A percentile compares a stretch with the other conserved stretches of the same genome.
These are phyloP conservation scores for Artibeus lituratus DNA, from an alignment of 2,797 vertebrate species.

Conservation along the genomic window DNA sequence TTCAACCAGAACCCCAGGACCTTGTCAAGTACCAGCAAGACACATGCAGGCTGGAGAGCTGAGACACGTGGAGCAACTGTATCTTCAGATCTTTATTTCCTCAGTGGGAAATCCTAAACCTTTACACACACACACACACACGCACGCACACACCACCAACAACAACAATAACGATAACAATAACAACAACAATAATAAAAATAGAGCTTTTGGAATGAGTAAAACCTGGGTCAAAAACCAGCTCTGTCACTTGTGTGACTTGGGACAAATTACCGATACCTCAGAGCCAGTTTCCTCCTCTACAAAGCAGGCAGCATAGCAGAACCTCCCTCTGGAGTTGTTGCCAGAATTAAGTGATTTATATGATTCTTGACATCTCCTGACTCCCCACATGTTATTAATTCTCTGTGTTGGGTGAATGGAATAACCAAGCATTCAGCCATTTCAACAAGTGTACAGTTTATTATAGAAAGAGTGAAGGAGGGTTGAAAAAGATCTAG, in stretches of 20 bases:
- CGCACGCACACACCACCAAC: too few relatives aligned
- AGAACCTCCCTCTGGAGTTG: background rate
- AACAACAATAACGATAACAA: too few relatives aligned
- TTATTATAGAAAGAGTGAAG: background rate
- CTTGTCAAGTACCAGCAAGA: background rate
- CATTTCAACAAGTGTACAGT: background rate
- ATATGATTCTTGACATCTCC: background rate
- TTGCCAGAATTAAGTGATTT: background rate
- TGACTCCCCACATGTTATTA: too few relatives aligned
- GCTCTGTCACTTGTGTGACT: background rate
- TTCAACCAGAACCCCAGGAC: background rate
- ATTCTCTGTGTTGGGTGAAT: background rate
- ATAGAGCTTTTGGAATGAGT: background rate
- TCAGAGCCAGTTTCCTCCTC: background rate
- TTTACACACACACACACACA: background rate
- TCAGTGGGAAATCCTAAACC: background rate
- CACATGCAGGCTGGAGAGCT: background rate
- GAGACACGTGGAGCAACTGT: background rate
- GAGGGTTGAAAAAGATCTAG: background rate
- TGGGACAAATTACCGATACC: too few relatives aligned
- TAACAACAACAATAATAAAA: too few relatives aligned
- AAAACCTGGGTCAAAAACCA: background rate
- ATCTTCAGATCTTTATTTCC: background rate
- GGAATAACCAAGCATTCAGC: background rate
- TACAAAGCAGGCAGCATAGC: too few relatives aligned